Conservation (phyloP, 2,888 invertebrate species). For the Thera obeliscata region DNA sequence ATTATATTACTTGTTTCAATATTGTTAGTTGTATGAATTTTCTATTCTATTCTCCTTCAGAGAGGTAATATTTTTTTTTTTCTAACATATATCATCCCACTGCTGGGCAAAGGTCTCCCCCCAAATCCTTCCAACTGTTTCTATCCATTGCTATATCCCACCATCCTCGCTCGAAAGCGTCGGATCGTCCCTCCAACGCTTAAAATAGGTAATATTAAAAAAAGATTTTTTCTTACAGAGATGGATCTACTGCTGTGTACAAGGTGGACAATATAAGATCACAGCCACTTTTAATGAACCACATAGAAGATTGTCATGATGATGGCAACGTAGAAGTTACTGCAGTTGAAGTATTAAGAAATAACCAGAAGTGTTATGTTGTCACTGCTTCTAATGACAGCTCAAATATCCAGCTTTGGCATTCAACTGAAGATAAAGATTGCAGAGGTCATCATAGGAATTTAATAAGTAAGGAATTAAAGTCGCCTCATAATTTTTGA, state of each 20-base stretch:
- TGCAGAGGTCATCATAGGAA: constrained; percentile 12
- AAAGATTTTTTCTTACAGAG: constrained; percentile 57
- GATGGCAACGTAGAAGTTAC: constrained; percentile 68
- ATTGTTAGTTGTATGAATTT: too few relatives aligned
- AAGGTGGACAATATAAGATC: constrained; percentile 45
- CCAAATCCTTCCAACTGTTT: too few relatives aligned
- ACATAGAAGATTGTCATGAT: constrained; percentile 65
- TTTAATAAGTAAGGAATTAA: constrained; percentile 21
- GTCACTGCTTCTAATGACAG: constrained; percentile 61
- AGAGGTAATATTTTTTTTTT: too few relatives aligned
- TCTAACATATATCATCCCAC: too few relatives aligned
- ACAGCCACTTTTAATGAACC: constrained; percentile 56
- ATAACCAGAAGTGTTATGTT: constrained; percentile 43
- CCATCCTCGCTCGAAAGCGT: too few relatives aligned
- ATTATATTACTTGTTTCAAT: too few relatives aligned
- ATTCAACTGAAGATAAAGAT: constrained; percentile 22
- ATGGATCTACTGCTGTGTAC: constrained; percentile 69
- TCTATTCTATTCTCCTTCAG: too few relatives aligned
- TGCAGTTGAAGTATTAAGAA: constrained; percentile 63
- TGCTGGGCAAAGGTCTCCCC: too few relatives aligned
- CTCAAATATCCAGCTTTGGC: constrained; percentile 55
- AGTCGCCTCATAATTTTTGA: neutral
- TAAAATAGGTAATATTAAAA: too few relatives aligned
- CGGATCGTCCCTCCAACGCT: too few relatives aligned
- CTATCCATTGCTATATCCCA: too few relatives aligned